A percentile compares a stretch with the other conserved stretches of the same genome.
These are phyloP conservation scores for Esox masquinongy DNA, from an alignment of 2,797 vertebrate species.

Conservation along the genomic window DNA sequence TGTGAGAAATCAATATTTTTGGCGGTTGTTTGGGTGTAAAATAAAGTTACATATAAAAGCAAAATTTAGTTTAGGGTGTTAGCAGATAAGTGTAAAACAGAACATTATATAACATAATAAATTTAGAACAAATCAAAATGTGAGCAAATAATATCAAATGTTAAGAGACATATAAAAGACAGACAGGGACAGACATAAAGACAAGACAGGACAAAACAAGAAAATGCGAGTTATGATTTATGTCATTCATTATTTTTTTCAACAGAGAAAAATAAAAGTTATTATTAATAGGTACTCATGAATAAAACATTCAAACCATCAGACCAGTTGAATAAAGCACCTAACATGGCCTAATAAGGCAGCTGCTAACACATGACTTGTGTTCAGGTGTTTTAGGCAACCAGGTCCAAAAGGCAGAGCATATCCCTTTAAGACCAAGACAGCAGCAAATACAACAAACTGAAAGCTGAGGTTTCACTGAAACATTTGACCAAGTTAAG, in stretches of 20 bases:
- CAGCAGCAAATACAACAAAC: conserved; percentile 23
- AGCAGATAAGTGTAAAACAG: conserved; percentile 29
- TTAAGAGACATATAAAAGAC: conserved; percentile 66
- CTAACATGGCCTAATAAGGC: conserved; percentile 23
- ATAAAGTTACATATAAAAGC: conserved; percentile 29
- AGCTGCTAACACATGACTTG: neutral
- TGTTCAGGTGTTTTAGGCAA: conserved; percentile 72
- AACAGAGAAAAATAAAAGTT: conserved; percentile 59
- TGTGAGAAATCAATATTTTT: conserved; percentile 9
- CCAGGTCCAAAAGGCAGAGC: conserved; percentile 34
- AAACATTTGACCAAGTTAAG: conserved; percentile 59
- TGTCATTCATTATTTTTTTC: conserved; percentile 60
- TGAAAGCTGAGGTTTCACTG: conserved; percentile 32
- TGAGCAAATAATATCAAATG: conserved; percentile 54
- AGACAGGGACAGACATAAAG: conserved; percentile 49
- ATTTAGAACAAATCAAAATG: conserved; percentile 44
- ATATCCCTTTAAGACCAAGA: conserved; percentile 40
- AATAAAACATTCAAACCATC: conserved; percentile 26
- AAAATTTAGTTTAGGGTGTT: conserved; percentile 46
- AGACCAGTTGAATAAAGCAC: conserved; percentile 74
- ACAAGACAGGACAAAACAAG: conserved; percentile 78
- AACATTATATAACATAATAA: conserved; percentile 48
- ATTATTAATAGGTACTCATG: conserved; percentile 8
- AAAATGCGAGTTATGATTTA: conserved; percentile 82
- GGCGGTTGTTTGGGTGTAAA: conserved; percentile 25